Base-by-base conservation (phyloP, 2,888 invertebrate genomes). In the Aspidiotus destructor region DNA sequence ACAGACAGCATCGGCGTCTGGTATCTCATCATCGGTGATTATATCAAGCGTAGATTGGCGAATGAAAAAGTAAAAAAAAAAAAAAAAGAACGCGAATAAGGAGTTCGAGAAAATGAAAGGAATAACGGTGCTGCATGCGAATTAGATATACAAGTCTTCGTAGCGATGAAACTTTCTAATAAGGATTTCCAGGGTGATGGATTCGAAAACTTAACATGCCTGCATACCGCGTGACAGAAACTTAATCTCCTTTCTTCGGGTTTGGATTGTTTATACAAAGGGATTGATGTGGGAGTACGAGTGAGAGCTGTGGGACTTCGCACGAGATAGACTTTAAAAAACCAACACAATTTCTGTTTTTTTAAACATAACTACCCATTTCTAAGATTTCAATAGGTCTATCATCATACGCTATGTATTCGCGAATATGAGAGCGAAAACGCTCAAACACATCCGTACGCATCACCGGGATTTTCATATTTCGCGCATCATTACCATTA, bases 191-290 rank as follows among this genome's bases (percentile, higher is more conserved):
- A 58, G 10, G 41, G 67, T 67, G 67, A 67, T 60, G 67, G 67
- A 67, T 67, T 67, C 60, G 67, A 16, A 67, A 67, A 67, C 58
- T 67, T 67, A 67, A 67, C 67, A 52, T 58, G 60, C 44, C 41
- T 52, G 15, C 40, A 10, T 58, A 58, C 48, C 40, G 48, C 58
- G 67, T 67, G 67, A 67, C 67, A 67, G 60, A 67, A 67, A 67
- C 67, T 67, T 67, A 67, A 67, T 67, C 67, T 57, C 60, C 60
- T 67, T 67, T 67, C 67, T 67, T 67, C 60, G 67, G 67, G 58
- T 44, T 57, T 48, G 60, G 58, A 67, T 67, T 67, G 67, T 67
- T 67, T 67, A 67, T 67, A 67, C 67, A 67, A 67, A 42, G 60
- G 67, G 58, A 67, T 67, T 67, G 58, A 60, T 58, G 41, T 58